Base-by-base conservation (phyloP, 2,888 invertebrate genomes). In the Hydriomena furcata region DNA sequence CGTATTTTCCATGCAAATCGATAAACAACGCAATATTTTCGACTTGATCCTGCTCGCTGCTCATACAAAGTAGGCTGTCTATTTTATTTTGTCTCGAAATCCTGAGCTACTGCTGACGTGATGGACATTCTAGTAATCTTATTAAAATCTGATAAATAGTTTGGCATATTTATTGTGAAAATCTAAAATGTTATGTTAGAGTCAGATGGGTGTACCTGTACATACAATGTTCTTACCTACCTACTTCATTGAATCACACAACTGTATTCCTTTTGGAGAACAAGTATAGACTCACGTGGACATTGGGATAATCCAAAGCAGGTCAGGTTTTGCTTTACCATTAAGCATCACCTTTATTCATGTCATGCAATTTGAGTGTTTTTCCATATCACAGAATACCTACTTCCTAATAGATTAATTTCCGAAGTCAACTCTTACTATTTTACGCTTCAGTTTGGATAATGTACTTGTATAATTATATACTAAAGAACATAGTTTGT, bases 1-100 rank as follows among this genome's bases (percentile, higher is more conserved):
- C 28, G 40, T 49, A 45, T 58, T 66, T 63, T 49, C 52, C 56
- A 65, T 60, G 56, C 35, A 53, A 56, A 61, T 65, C 34, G 27
- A 44, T 50, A 44, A 40, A 49, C 37, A 43, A 43, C 30, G 38
- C 38, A 35, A 47, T 32, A 44, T 42, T 43, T 43, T 43, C 20
- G 38, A 40, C 12, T 40, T 7, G 34, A 31, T 45, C 41, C 24
- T 31, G 10, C 42, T 32, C 24, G 17, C 31, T 51, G 31, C 27
- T 46, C 51, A 46, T 52, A 42, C 46, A 46, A 42, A 46, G 37
- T 51, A 51, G 51, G 45, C 23, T 36, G 25, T 36, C 34, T 51
- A 41, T 45, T 28, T 34, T 34, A 20, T 37, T 36, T 30, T 13
- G 31, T 30, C 12, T 35, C 40, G 7, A 28, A 44, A 34, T 32